These are phyloP conservation scores for Cerastis rubricosa DNA, from an alignment of 2,888 invertebrate species.

Conservation along the genomic window DNA sequence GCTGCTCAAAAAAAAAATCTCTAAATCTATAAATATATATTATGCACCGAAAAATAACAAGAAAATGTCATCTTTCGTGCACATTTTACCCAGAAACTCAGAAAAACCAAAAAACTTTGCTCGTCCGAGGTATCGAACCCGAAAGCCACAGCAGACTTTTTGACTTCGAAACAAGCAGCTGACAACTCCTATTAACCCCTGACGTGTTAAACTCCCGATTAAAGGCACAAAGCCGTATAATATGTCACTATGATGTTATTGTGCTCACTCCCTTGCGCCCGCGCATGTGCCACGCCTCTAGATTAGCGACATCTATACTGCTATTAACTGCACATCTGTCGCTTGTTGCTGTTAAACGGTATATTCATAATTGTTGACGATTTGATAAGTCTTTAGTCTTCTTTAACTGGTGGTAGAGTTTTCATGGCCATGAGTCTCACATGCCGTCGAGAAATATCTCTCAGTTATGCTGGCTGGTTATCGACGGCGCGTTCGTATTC, in stretches of 20 bases:
- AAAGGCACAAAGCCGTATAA: slow-evolving; percentile 29
- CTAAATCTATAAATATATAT: too few relatives aligned
- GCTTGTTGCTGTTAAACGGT: slow-evolving; percentile 12
- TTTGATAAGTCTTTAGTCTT: too few relatives aligned
- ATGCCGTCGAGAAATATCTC: too few relatives aligned
- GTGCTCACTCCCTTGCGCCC: slow-evolving; percentile 57
- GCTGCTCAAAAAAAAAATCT: too few relatives aligned
- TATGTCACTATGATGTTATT: slow-evolving; percentile 24
- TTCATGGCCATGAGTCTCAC: too few relatives aligned
- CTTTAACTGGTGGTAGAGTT: too few relatives aligned
- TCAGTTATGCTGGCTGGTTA: too few relatives aligned
- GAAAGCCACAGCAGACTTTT: neutral
- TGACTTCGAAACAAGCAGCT: slow-evolving; percentile 31
- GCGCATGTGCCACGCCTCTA: slow-evolving; percentile 37
- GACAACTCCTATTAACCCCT: slow-evolving; percentile 26
- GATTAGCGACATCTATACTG: slow-evolving; percentile 37
- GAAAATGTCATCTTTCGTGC: too few relatives aligned
- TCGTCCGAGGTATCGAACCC: neutral
- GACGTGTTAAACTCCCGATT: slow-evolving; percentile 47
- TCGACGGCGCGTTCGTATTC: too few relatives aligned
- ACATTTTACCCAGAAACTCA: too few relatives aligned
- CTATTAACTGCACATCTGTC: slow-evolving; percentile 53
- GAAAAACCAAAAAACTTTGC: neutral
- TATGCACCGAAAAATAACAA: too few relatives aligned
- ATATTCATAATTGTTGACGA: too few relatives aligned